Evolutionary conservation across 2,888 invertebrate species (phyloP), one percentile per base, ranked within the genome.

Genomic region (Strigamia maritima): DNA sequence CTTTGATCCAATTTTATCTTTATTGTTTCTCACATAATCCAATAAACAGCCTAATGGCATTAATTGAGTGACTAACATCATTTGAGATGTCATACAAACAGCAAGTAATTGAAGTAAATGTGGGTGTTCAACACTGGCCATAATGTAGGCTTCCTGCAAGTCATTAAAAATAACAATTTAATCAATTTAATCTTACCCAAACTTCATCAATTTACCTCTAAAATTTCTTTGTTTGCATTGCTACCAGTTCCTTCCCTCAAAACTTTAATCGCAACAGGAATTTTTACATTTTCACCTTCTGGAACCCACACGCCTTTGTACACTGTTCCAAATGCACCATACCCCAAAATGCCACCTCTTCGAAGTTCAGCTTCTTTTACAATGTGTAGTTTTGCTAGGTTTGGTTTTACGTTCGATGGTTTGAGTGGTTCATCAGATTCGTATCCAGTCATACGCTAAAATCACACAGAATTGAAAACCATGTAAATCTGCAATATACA

Each of bases 191-290:
- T 6, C 26, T 75, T 75, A n/a, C n/a, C n/a, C 35, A 22, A 38
- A 76, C 31, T n/a, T n/a, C 28, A 26, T 12, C 7, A 54, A 8
- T 77, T 79, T 80, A 84, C 84, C 80, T 95, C 95, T 65, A 98
- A 88, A 84, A 98, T 95, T 85, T 98, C 97, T 85, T 96, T 95
- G 83, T 95, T 96, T 0, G 92, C 92, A 79, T 89, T 90, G 83
- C 94, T 94, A 28, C 87, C 87, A 2, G 87, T 87, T 0, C 86
- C 93, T 85, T 96, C 97, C 82, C 94, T 91, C 1, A 98, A 87
- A 19, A 97, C 95, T 87, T 98, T 98, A 80, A 98, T 97, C n/a
- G 98, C 98, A 0, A 98, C 98, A 0, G 98, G 97, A 81, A 98
- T 94, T 87, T 95, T 95, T 0, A 93, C 91, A 84, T 94, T 94